Evolutionary conservation across 2,113 vertebrate genomes (phyloP).

Genomic region (Anarhynchus alexandrinus): DNA sequence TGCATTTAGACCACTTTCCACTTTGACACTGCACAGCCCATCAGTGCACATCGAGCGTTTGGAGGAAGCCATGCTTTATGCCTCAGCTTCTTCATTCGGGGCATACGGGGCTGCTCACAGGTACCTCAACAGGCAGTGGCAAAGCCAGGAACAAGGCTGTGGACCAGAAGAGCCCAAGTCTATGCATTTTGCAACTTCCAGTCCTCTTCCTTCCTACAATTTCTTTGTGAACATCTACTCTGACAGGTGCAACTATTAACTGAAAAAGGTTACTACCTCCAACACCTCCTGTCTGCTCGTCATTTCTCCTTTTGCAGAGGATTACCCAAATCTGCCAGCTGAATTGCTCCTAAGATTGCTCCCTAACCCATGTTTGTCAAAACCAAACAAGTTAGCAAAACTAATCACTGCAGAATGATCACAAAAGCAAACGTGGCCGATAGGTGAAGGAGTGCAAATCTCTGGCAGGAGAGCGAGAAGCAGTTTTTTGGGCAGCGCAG

Average conservation of each 20-base stretch:
- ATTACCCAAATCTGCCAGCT: not conserved
- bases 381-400: not conserved
- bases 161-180: not conserved
- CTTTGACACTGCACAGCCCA: not conserved
- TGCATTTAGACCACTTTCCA: not conserved
- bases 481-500: not conserved
- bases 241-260: not conserved
- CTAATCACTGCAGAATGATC: rapidly evolving
- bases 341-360: not conserved
- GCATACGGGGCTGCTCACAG: not conserved
- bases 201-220: not conserved
- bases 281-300: not conserved
- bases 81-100: not conserved
- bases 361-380: not conserved
- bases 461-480: not conserved
- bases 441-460: not conserved
- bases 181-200: not conserved
- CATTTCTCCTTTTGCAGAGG: not conserved
- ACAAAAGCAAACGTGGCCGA: not conserved
- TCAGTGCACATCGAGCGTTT: rapidly evolving
- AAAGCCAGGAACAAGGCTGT: not conserved
- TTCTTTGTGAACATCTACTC: not conserved
- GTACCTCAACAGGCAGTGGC: not conserved
- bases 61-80: rapidly evolving
- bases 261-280: not conserved